A percentile compares a stretch with the other conserved stretches of the same genome.
These are phyloP conservation scores for Donacobius atricapilla DNA, from an alignment of 2,113 vertebrate species.

Conservation along the genomic window DNA sequence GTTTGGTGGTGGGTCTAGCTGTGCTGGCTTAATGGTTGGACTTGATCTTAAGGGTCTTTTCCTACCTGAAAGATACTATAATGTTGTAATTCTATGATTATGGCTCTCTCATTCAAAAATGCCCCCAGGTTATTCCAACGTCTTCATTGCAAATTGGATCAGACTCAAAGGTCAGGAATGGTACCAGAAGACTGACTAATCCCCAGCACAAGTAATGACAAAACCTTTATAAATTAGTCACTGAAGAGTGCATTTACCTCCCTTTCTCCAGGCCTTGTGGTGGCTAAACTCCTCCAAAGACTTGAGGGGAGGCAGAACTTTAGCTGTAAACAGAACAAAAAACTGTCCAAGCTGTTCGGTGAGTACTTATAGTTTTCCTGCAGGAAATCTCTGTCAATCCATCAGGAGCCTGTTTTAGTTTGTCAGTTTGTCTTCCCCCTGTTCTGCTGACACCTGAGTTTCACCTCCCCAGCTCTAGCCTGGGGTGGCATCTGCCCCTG, in stretches of 20 bases:
- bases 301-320: background rate
- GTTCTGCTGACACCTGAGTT: background rate
- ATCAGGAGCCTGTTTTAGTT: background rate
- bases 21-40: background rate
- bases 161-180: background rate
- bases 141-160: background rate
- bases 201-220: background rate
- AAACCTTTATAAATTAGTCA: background rate
- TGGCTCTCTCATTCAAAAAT: background rate
- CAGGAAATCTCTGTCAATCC: background rate
- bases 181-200: background rate
- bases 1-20: background rate
- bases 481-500: background rate
- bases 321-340: background rate
- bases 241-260: background rate
- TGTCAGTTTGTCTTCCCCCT: background rate
- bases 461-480: background rate
- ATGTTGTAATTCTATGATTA: background rate
- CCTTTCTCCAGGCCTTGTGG: background rate
- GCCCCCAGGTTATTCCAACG: background rate
- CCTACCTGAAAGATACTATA: background rate
- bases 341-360: background rate
- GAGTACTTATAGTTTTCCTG: background rate
- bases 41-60: background rate
- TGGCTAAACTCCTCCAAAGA: background rate